Conservation (phyloP, 2,797 vertebrate species). For the Scleropages formosus region DNA sequence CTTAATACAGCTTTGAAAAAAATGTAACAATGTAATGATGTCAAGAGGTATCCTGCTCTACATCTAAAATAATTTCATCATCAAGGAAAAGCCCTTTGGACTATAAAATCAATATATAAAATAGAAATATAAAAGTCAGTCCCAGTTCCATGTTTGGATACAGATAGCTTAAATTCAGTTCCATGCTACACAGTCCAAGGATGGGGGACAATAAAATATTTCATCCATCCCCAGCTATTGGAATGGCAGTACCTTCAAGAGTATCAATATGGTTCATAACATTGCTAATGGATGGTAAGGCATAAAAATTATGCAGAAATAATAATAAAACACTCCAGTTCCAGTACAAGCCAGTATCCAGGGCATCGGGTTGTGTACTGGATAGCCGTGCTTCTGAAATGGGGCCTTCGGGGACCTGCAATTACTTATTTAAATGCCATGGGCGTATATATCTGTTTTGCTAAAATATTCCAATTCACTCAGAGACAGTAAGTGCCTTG, state of each 20-base stretch:
- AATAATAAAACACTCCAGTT: conserved; percentile 52
- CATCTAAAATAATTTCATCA: not conserved
- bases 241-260: conserved; percentile 54
- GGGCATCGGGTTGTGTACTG: conserved; percentile 59
- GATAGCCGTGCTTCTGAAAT: conserved; percentile 55
- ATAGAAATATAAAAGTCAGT: not conserved
- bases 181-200: too few relatives aligned
- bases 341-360: conserved; percentile 44
- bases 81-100: not conserved
- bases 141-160: not conserved
- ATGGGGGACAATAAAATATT: conserved; percentile 46
- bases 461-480: conserved; percentile 75
- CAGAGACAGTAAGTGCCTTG: conserved; percentile 67
- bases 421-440: conserved; percentile 73
- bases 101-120: too few relatives aligned
- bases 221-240: conserved; percentile 53
- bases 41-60: not conserved
- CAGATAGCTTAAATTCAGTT: not conserved
- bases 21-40: conserved; percentile 6
- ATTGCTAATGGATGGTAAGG: conserved; percentile 61
- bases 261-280: conserved; percentile 58
- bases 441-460: conserved; percentile 66
- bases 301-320: too few relatives aligned
- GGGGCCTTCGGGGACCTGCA: conserved; percentile 57
- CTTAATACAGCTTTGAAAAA: too few relatives aligned